Evolutionary conservation across 2,797 vertebrate genomes (phyloP).

Genomic region (Iguana delicatissima): DNA sequence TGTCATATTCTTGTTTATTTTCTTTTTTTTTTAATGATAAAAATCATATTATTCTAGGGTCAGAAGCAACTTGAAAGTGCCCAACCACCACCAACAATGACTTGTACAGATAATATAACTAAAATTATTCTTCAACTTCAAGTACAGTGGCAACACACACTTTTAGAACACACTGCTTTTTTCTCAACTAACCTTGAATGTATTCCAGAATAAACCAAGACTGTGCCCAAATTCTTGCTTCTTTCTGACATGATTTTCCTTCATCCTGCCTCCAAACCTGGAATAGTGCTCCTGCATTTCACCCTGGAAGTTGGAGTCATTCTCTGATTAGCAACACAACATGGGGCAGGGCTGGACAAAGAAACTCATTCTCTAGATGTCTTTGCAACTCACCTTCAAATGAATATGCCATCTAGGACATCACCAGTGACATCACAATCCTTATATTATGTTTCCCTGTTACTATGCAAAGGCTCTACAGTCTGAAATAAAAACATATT

Average conservation of each 20-base stretch:
- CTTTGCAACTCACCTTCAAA: background rate
- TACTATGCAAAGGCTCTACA: background rate
- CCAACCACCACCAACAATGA: background rate
- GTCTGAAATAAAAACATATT: too few species aligned
- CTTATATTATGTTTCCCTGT: background rate
- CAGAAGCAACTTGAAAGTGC: too few species aligned
- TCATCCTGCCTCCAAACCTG: background rate
- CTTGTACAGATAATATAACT: background rate
- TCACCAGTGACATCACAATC: conserved; percentile 6
- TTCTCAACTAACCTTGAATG: background rate
- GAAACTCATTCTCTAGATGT: background rate
- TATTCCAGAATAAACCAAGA: background rate
- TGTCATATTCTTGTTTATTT: too few species aligned
- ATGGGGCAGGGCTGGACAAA: too few species aligned
- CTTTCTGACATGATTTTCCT: background rate
- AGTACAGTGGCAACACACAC: background rate
- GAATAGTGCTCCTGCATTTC: background rate
- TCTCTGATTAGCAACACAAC: background rate
- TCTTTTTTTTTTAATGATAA: too few species aligned
- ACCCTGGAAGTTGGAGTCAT: background rate
- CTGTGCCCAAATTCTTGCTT: background rate
- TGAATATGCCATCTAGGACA: conserved; percentile 16
- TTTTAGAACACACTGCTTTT: background rate
- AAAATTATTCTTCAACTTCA: background rate
- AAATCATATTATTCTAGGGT: too few species aligned